Evolutionary conservation across 2,888 invertebrate species (phyloP), one percentile per base, ranked within the genome.

Genomic region (Blastobasis lacticolella): DNA sequence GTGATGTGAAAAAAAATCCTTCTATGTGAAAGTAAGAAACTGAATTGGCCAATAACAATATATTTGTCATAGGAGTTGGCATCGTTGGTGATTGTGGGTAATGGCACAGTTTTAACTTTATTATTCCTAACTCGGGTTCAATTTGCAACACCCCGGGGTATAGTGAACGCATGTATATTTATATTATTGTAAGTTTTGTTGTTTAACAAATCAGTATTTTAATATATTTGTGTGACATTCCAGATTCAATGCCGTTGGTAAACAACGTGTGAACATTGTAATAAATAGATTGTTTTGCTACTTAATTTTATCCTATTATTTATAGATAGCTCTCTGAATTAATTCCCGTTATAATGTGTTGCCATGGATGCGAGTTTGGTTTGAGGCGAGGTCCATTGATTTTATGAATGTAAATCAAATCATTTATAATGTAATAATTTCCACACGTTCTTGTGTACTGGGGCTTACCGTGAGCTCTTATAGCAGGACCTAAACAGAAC

Each of bases 171-270:
- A 73, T 78, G 75, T 80, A 78, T 79, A 76, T 80, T 81, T 68
- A 81, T 68, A 66, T 71, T 69, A 62, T 61, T 75, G 74, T 81
- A 76, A 79, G 78, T 75, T 67, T 78, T 78, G 78, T 81, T 80
- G 71, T 80, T 77, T 78, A 82, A 85, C 78, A 82, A 80, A 87
- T 85, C 87, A 88, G 87, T 88, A 88, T 88, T 88, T 81, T 81
- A 78, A 80, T 78, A 23, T 23, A 82, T 76, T 79, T 85, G 83
- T 82, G 86, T 85, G 87, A 88, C 87, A 88, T 88, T 88, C 87
- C 87, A 88, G 78, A 80, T 76, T 74, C 71, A 76, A 66, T 79
- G 74, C 72, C 71, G 66, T 74, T 64, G 71, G 54, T 54, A 51
- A 8, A 51, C 49, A 49, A 48, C 49, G 50, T 48, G 50, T 45